phyloP scores from a whole-genome alignment of 1,140 invertebrate species.

The Chironomus striatipennis region DNA sequence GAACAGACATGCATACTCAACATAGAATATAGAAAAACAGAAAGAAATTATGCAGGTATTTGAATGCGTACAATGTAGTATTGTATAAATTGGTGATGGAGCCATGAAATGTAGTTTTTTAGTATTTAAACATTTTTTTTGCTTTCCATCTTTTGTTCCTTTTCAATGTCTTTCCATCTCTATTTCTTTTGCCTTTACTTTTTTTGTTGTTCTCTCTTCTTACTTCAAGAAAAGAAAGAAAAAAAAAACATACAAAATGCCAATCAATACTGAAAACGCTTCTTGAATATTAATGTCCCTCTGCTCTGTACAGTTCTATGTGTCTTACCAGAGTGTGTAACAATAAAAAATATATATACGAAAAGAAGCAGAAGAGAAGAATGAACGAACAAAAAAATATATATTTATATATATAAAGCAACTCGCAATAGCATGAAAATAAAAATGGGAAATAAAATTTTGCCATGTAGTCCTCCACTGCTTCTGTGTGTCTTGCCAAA shows the following conservation, averaged over 20 bases:
- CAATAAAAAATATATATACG: background rate
- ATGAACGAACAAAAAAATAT: background rate
- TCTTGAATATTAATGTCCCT: slow-evolving; percentile 19
- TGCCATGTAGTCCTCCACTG: slow-evolving; percentile 11
- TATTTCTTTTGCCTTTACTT: background rate
- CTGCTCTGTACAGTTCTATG: background rate
- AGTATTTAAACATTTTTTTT: slow-evolving; percentile 20
- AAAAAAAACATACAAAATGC: slow-evolving; percentile 22
- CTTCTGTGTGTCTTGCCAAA: background rate
- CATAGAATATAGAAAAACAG: no score
- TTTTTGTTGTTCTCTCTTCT: background rate
- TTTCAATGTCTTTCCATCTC: background rate
- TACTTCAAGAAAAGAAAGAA: background rate
- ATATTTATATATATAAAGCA: background rate
- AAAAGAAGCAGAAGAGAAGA: slow-evolving; percentile 1
- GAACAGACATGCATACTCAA: no score
- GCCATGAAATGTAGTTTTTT: slow-evolving; percentile 23
- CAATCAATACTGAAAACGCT: slow-evolving; percentile 20
- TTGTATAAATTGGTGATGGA: background rate
- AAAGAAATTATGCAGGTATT: background rate
- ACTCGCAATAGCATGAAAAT: background rate
- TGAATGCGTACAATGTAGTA: background rate
- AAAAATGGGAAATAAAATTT: slow-evolving; percentile 22
- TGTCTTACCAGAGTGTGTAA: slow-evolving; percentile 2
- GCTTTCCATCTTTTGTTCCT: background rate